Evolutionary conservation across 2,888 invertebrate species (phyloP).

Genomic region (Acholoe squamosa): DNA sequence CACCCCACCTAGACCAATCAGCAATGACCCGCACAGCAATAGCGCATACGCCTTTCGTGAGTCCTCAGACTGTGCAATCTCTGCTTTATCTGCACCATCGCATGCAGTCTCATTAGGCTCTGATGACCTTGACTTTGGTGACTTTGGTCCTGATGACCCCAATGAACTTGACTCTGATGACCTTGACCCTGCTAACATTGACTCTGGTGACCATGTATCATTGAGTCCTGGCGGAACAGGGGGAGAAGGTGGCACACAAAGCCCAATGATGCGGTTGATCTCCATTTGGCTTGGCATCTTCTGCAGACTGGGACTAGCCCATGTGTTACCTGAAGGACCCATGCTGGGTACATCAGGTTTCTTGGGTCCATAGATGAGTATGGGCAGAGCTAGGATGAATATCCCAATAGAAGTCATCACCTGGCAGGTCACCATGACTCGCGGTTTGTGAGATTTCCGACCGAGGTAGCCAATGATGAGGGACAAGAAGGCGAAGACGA

Average conservation of each 20-base stretch:
- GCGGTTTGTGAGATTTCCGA: constrained; percentile 68
- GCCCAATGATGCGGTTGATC: background rate
- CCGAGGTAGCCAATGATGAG: constrained; percentile 71
- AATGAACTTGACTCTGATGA: too few species aligned
- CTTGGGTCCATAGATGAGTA: constrained; percentile 44
- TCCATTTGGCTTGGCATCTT: background rate
- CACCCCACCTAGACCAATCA: constrained; percentile 68
- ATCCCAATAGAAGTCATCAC: constrained; percentile 24
- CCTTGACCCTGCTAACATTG: background rate
- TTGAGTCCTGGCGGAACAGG: too few species aligned
- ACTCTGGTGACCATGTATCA: background rate
- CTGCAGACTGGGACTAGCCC: background rate
- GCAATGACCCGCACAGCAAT: constrained; percentile 43
- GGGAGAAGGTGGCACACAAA: background rate
- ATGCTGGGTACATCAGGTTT: background rate
- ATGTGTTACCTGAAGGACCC: background rate
- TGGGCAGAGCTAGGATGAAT: constrained; percentile 38
- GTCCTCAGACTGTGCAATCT: background rate
- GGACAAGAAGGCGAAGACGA: constrained; percentile 68
- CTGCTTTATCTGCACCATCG: background rate
- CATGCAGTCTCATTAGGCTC: background rate
- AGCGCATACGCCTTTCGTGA: constrained; percentile 12
- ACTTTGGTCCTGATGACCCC: too few species aligned
- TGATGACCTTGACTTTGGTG: too few species aligned
- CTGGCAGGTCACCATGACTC: constrained; percentile 65